Conservation (phyloP, 1,140 invertebrate species). For the Macrocentrus cingulum region DNA sequence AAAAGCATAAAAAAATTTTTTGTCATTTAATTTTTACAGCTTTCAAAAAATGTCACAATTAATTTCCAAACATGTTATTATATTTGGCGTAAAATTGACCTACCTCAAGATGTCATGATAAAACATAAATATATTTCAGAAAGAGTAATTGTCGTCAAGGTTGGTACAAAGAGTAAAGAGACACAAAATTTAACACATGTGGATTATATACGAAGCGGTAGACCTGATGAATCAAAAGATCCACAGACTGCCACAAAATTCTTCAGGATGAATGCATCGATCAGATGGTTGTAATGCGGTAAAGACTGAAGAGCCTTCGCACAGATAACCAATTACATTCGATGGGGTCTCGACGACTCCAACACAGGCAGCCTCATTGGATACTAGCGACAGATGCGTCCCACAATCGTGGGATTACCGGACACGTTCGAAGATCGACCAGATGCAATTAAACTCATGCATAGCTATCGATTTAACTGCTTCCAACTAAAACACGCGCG, state of each 20-base stretch:
- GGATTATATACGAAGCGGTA: too few relatives aligned
- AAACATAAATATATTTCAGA: too few relatives aligned
- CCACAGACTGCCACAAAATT: neutral
- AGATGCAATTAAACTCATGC: constrained; percentile 38
- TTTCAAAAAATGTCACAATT: too few relatives aligned
- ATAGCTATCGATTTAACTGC: neutral
- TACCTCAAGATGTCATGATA: too few relatives aligned
- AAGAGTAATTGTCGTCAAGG: too few relatives aligned
- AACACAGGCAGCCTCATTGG: constrained; percentile 12
- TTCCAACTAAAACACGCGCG: too few relatives aligned
- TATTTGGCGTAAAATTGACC: too few relatives aligned
- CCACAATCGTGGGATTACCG: constrained; percentile 52
- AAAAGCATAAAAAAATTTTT: too few relatives aligned
- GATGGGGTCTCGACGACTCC: constrained; percentile 29
- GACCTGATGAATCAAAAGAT: neutral
- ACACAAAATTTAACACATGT: too few relatives aligned
- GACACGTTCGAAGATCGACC: constrained; percentile 30
- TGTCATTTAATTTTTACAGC: too few relatives aligned
- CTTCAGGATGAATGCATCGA: constrained; percentile 30
- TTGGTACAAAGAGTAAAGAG: too few relatives aligned
- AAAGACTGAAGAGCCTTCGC: constrained; percentile 56
- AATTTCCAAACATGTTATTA: too few relatives aligned
- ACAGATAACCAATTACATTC: constrained; percentile 58
- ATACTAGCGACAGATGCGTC: constrained; percentile 58
- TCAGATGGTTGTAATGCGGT: constrained; percentile 49